Base-by-base conservation (phyloP, 2,888 invertebrate genomes). In the Polyploca ridens region DNA sequence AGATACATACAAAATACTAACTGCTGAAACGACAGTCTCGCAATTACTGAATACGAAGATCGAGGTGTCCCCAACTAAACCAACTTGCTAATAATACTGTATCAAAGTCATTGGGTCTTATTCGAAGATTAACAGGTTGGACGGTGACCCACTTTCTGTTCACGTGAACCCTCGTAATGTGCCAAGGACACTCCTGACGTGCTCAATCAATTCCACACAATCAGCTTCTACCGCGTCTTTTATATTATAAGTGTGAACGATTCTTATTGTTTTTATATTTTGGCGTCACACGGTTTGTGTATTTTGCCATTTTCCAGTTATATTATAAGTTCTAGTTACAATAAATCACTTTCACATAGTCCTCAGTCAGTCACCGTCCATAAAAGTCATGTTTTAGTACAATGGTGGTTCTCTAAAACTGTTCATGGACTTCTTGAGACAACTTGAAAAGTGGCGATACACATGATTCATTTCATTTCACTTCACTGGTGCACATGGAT, bases 131-230 rank as follows among this genome's bases (percentile, higher is more conserved):
- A 54, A 19, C 54, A 54, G 54, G 54, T 54, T 54, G 11, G 54
- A 19, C 16, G 19, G 10, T 54, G 54, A 54, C 54, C 54, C 54
- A 54, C 16, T 19, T 54, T 54, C 54, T 54, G 54, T 54, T 54
- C 54, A 54, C 54, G 54, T 54, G 54, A 54, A 10, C 16, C 14
- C 49, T 49, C 16, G 54, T 8, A 54, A 19, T 54, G 54, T 19
- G 54, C 54, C 54, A 54, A 54, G 54, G 54, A 54, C 54, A 54
- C 6, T 19, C 19, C 19, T 19, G 38, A 61, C 63, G 60, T 54
- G 59, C 59, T 65, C 62, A 63, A 64, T 54, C 54, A 38, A 44
- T 46, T 33, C 54, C 54, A 7, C n/a, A 46, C n/a, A n/a, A 46
- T 46, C 46, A n/a, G 46, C 19, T 54, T 2, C 54, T 54, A 54